Base-by-base conservation (phyloP, 2,888 invertebrate species). In the Leucoptera coffeella region DNA sequence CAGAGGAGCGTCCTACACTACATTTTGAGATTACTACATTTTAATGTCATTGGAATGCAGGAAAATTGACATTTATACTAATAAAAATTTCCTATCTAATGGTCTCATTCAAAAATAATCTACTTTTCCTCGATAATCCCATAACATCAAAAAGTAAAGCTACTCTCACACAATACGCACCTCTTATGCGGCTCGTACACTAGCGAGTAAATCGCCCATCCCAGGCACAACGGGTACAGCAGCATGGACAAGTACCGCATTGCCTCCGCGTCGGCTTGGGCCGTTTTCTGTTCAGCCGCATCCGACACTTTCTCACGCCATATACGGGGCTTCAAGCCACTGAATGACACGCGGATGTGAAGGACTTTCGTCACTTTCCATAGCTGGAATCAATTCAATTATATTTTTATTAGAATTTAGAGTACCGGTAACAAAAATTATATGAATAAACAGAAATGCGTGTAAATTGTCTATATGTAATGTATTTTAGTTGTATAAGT, bases 331-430 rank as follows among this genome's bases (percentile, higher is more conserved):
- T 35, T 32, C 41, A 52, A 49, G 7, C 73, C 67, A 11, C 38
- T 41, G 41, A 73, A 72, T 7, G 55, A 54, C 14, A 83, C 44
- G 15, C 75, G 74, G n/a, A 89, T 46, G 49, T 89, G 89, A 3
- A 91, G 73, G 7, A 96, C 90, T 53, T 95, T 96, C 35, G 82
- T 89, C 22, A 92, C 84, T 64, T 97, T 97, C 97, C 97, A 96
- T 30, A 92, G 47, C 86, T 90, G 50, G 22, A 62, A 56, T 11
- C 14, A 4, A 33, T 17, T 7, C 17, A 17, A 9, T n/a, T n/a
- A n/a, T n/a, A n/a, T n/a, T n/a, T n/a, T n/a, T n/a, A n/a, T n/a
- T n/a, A n/a, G n/a, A n/a, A n/a, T n/a, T n/a, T n/a, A n/a, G n/a
- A n/a, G n/a, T n/a, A 17, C 9, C 9, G 9, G 9, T 17, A 17